Evolutionary conservation across 2,888 invertebrate species (phyloP).

Genomic region (Poecilobothrus nobilitatus): DNA sequence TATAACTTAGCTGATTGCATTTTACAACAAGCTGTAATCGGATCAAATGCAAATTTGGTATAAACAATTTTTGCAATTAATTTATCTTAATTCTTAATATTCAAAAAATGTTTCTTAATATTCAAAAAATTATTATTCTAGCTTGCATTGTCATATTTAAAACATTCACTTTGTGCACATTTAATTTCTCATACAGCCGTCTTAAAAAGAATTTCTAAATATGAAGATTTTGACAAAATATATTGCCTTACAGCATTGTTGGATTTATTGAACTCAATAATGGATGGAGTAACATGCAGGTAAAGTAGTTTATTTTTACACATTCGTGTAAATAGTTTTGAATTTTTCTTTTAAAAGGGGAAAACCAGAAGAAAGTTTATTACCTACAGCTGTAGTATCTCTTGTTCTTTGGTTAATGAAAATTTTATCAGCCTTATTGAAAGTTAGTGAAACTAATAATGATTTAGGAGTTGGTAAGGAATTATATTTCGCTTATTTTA

Average conservation of each 20-base stretch:
- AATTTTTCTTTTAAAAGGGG: constrained; percentile 52
- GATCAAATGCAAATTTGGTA: constrained; percentile 74
- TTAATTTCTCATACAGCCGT: constrained; percentile 87
- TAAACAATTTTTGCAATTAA: constrained; percentile 12
- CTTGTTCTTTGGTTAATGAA: constrained; percentile 74
- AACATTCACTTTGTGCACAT: constrained; percentile 84
- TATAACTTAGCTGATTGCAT: constrained; percentile 88
- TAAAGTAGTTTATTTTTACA: constrained; percentile 20
- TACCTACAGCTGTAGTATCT: constrained; percentile 75
- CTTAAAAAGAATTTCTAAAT: constrained; percentile 77
- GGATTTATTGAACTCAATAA: constrained; percentile 69
- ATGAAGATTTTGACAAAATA: constrained; percentile 76
- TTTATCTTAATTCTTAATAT: neutral
- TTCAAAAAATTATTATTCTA: constrained; percentile 40
- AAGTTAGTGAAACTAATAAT: constrained; percentile 34
- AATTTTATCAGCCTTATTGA: constrained; percentile 49
- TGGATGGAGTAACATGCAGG: constrained; percentile 50
- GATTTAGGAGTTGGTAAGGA: constrained; percentile 20
- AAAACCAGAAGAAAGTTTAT: constrained; percentile 77
- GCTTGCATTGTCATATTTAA: constrained; percentile 82
- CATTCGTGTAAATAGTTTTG: constrained; percentile 47
- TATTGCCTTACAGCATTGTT: constrained; percentile 80
- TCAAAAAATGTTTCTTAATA: neutral
- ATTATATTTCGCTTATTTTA: neutral
- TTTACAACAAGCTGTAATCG: constrained; percentile 86